Percentiles rank a stretch among this genome's conserved stretches.
Conservation (phyloP, 2,797 vertebrate species). For the Trachops cirrhosus region DNA sequence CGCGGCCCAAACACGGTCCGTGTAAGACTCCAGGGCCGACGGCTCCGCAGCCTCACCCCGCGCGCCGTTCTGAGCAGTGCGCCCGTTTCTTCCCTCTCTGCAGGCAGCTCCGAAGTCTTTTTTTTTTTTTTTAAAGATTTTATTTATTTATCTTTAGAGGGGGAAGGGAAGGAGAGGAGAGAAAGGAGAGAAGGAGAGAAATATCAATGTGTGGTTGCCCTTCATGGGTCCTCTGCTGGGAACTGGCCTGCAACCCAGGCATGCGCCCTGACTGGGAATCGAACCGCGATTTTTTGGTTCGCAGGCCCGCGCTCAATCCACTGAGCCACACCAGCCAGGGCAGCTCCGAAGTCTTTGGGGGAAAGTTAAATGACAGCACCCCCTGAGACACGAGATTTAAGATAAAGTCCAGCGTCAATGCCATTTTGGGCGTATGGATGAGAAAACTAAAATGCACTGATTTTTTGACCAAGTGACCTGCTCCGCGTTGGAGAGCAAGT, state of each 20-base stretch:
- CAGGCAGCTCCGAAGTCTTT: neutral
- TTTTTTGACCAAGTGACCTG: neutral
- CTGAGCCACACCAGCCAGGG: too few species aligned
- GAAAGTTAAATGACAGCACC: neutral
- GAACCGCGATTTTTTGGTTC: too few species aligned
- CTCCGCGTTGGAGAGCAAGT: neutral
- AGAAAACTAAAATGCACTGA: slow-evolving; percentile 22
- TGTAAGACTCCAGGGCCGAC: neutral
- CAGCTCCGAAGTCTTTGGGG: neutral
- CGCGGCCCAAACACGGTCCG: neutral
- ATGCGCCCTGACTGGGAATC: too few species aligned
- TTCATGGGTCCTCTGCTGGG: too few species aligned
- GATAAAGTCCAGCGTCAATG: neutral
- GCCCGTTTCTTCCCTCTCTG: neutral
- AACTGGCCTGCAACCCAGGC: too few species aligned
- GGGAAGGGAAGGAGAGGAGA: too few species aligned
- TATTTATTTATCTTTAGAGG: too few species aligned
- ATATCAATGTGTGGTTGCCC: too few species aligned
- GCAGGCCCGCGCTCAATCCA: too few species aligned
- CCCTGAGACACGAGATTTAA: neutral
- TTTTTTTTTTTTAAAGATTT: too few species aligned
- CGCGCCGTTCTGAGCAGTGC: neutral
- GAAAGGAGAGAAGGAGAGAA: too few species aligned
- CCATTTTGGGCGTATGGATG: neutral
- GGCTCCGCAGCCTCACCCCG: neutral